Evolutionary conservation across 2,113 vertebrate genomes (phyloP), one percentile per base, ranked within the genome.

Genomic region (Carassius auratus): DNA sequence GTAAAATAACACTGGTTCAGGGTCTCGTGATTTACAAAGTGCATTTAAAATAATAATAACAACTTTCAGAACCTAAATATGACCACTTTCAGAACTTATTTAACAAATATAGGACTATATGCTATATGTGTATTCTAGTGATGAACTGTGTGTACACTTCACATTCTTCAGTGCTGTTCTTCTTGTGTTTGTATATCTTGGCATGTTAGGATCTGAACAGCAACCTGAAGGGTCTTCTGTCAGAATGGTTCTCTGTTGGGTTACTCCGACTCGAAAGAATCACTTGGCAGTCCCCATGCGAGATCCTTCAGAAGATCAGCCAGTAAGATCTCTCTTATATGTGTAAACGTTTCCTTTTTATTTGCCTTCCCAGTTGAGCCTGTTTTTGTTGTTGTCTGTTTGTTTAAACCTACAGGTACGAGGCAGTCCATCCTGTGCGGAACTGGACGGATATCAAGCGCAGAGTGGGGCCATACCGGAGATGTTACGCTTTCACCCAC

Each of bases 261-360:
- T 96, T 99, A 86, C 95, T 99, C 6, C 94, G 87, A 61, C 92
- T 99, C 8, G 97, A 99, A 38, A 93, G 97, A 8, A 97, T 99
- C 89, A 99, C 98, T 1, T 99, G 98, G 98, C 95, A 97, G 66
- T 99, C 98, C 0, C 95, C 98, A 1, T 99, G 98, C 50, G 97
- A 99, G 85, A 93, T 98, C 6, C 96, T 99, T 36, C 97, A 99
- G 92, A 99, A 97, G 92, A 95, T 99, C 88, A 99, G 98, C 85
- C 96, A 99, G 98, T 99, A 94, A 97, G 97, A 93, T 26, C 0
- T 69, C 5, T 82, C 61, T 23, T 9, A 1, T 73, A 45, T 17
- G 10, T 42, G 61, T 6, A 52, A 15, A 38, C 73, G 66, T 5
- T 42, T 33, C 30, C 12, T 36, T 69, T 59, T 59, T 17, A 14